Base-by-base conservation (phyloP, 2,797 vertebrate species). In the Bucorvus abyssinicus region DNA sequence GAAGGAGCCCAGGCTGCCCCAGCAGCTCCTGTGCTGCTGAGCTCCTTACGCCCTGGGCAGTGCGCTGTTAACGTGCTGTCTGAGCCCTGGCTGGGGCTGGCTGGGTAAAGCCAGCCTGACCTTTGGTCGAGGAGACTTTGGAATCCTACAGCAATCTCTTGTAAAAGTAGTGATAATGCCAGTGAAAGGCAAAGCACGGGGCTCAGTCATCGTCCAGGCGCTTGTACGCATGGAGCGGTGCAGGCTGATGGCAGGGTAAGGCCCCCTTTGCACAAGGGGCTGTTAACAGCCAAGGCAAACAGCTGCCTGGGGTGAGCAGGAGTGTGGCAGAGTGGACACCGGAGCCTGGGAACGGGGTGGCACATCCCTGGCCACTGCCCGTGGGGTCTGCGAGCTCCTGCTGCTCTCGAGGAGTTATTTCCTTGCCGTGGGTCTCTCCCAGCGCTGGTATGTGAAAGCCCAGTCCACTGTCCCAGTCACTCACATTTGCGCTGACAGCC, bases 81-180 rank as follows among this genome's bases (percentile, higher is more conserved):
- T 34, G 83, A 32, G 79, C 55, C 44, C 57, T 17, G 53, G 10
- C 32, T n/a, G 77, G 64, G 64, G 59, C 75, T 68, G 63, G 13
- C 52, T 22, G 21, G 14, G 14, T 34, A 47, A 79, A 88, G 30
- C 29, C 75, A 32, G 6, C 14, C 7, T 30, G 65, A 80, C 80
- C 95, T 94, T 91, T 80, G 80, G 6, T 49, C 90, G 8, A 2
- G 77, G 79, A 92, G 79, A 84, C 94, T 91, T 95, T 93, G 96
- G 78, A 87, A 88, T 94, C 32, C 47, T n/a, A 2, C 0, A 11
- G 67, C 71, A 40, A 10, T 60, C 52, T 61, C 82, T 32, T 71
- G 49, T 50, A 24, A 69, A 88, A 93, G 32, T 7, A 19, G 86
- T 5, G 80, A 56, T 82, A 94, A 50, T 20, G 45, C 32, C 86